Evolutionary conservation across 1,140 invertebrate species (phyloP), one percentile per base, ranked within the genome.

Genomic region (Eurosta solidaginis): DNA sequence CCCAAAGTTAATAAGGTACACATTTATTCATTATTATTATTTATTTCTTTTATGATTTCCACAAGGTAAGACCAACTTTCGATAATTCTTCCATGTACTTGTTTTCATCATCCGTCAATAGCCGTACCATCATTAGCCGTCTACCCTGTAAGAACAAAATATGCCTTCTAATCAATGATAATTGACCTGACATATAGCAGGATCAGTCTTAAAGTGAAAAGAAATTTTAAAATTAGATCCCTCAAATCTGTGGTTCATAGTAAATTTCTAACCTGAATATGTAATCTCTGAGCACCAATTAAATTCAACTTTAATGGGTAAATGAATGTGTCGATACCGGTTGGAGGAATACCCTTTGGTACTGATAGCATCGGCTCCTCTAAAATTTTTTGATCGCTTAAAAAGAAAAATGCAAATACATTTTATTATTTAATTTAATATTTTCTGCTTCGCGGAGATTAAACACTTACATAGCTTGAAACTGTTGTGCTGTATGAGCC

Each of bases 311-410:
- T 68, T 1, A 68, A 40, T 40, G 59, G 59, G 27, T 68, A 68
- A 20, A 68, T 68, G 33, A 68, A 68, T 10, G 33, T 68, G n/a
- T 68, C 59, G 9, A 68, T 68, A n/a, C 59, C 59, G 5, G 59
- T 68, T 20, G 59, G 59, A 6, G 33, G n/a, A 33, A 68, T 68
- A 9, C 59, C 59, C n/a, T 68, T 68, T 68, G 59, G 59, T 17
- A 68, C 59, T 3, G 59, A 68, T 7, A 68, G 59, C 59, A 68
- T 68, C 5, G 59, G 59, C 12, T 68, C 59, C 12, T 68, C 59
- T 33, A 68, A 68, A 40, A 68, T 68, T 68, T 68, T 68, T 9
- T 68, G 59, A 20, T 68, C 59, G 40, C 59, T 68, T 40, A 22
- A 0, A 0, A 3, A 33, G 22, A 42, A 2, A 9, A 68, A 12